Base-by-base conservation (phyloP, 1,140 invertebrate species). In the Metopolophium dirhodum region DNA sequence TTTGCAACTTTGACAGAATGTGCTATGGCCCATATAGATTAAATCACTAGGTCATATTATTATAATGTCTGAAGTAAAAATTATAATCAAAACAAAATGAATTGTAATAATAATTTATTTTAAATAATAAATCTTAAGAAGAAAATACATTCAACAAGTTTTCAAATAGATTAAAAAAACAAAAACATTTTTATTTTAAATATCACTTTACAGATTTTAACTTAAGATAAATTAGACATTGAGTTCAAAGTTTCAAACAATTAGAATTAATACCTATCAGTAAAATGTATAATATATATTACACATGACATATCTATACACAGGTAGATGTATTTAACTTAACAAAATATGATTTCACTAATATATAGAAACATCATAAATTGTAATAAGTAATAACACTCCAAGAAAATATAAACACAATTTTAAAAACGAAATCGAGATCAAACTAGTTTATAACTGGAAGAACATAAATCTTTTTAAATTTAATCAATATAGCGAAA, bases 401-500 rank as follows among this genome's bases (percentile, higher is more conserved):
- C 14, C 18, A 18, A 87, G 86, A 87, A 83, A 37, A 83, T 83
- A 18, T 83, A 49, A 87, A 87, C 14, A 87, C 20, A 47, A n/a
- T 49, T 87, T n/a, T 35, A n/a, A 47, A 49, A 49, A 87, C 20
- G 20, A 49, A 51, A 87, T 7, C 11, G 86, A 87, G 86, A 87
- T 87, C 45, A 87, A n/a, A 87, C n/a, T 49, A 49, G 22, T 87
- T 87, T 11, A 35, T 87, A 87, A 87, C 7, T 87, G 47, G n/a
- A 87, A 87, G 86, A 51, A 87, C 86, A 87, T 20, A 86, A 86
- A 86, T 54, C 23, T 54, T 49, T 49, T 47, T 35, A 47, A 47
- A 45, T 47, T 3, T 30, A 87, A 47, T 87, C 37, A 85, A 26
- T 26, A 41, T 3, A 41, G 41, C 26, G 83, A 37, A 26, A 45